Evolutionary conservation across 2,888 invertebrate species (phyloP).

Genomic region (Anoncus sp.): DNA sequence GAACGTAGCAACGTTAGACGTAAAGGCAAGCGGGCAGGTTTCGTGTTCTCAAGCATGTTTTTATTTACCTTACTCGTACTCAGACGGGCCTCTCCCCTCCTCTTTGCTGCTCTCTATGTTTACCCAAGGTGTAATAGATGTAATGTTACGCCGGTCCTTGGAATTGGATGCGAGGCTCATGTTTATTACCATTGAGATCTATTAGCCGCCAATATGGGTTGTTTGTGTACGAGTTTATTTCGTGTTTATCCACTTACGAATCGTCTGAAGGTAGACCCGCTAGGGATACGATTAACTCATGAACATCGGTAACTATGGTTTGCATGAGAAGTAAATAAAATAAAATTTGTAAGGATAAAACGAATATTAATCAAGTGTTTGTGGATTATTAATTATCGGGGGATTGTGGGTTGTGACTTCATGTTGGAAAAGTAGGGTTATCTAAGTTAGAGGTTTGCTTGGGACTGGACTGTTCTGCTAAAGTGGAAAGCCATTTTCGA

Average conservation of each 20-base stretch:
- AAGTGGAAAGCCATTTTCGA: too few relatives aligned
- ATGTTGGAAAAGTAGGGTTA: too few relatives aligned
- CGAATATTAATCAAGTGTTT: too few relatives aligned
- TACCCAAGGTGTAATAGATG: conserved; percentile 67
- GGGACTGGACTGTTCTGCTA: too few relatives aligned
- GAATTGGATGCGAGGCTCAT: conserved; percentile 68
- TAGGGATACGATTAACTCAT: too few relatives aligned
- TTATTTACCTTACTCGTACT: conserved; percentile 23
- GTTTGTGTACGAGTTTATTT: conserved; percentile 14
- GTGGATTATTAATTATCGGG: too few relatives aligned
- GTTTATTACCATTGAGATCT: conserved; percentile 70
- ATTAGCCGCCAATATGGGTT: conserved; percentile 62
- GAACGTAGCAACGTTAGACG: conserved; percentile 34
- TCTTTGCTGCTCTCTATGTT: too few relatives aligned
- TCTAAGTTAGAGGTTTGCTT: too few relatives aligned
- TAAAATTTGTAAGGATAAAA: too few relatives aligned
- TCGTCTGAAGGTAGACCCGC: background rate
- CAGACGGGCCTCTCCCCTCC: conserved; percentile 44
- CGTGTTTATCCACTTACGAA: background rate
- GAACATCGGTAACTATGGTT: too few relatives aligned
- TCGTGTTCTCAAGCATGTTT: conserved; percentile 48
- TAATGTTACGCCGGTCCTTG: conserved; percentile 70
- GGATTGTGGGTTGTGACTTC: too few relatives aligned
- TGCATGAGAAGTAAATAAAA: too few relatives aligned
- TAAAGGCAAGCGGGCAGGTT: conserved; percentile 42